These are phyloP conservation scores for Acrobasis consociella DNA, from an alignment of 2,888 invertebrate genomes.

Conservation along the genomic window DNA sequence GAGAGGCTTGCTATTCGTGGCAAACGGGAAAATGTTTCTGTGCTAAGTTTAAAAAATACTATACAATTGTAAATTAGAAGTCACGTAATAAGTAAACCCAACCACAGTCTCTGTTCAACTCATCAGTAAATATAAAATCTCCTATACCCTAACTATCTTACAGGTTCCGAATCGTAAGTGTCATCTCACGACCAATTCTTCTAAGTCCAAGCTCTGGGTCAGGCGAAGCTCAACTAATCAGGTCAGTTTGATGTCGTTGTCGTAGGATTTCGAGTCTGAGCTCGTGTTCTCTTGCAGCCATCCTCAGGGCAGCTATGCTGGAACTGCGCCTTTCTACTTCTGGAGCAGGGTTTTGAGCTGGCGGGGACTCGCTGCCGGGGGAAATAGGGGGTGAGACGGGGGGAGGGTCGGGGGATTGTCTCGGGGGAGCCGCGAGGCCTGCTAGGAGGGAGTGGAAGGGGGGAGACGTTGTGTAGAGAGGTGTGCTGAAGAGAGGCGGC, in stretches of 20 bases:
- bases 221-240: conserved; percentile 86
- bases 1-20: too few species aligned
- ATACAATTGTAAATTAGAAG: too few species aligned
- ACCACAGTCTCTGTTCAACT: conserved; percentile 15
- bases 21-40: too few species aligned
- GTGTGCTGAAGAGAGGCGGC: conserved; percentile 83
- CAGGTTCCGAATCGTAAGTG: conserved; percentile 29
- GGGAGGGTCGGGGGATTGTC: conserved; percentile 71
- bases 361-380: conserved; percentile 80
- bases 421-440: conserved; percentile 73
- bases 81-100: neutral
- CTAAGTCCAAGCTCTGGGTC: conserved; percentile 17
- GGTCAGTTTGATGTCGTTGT: conserved; percentile 88
- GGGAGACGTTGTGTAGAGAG: conserved; percentile 84
- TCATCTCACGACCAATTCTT: conserved; percentile 11
- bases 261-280: conserved; percentile 91
- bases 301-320: conserved; percentile 92
- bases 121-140: conserved; percentile 32
- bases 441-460: conserved; percentile 74
- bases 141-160: conserved; percentile 42
- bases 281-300: conserved; percentile 95
- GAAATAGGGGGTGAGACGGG: conserved; percentile 81
- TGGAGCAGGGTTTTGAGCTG: conserved; percentile 73
- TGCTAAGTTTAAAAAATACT: too few species aligned
- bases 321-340: conserved; percentile 92